Evolutionary conservation across 2,888 invertebrate genomes (phyloP).

Genomic region (Vannuccia rotundouncinata): DNA sequence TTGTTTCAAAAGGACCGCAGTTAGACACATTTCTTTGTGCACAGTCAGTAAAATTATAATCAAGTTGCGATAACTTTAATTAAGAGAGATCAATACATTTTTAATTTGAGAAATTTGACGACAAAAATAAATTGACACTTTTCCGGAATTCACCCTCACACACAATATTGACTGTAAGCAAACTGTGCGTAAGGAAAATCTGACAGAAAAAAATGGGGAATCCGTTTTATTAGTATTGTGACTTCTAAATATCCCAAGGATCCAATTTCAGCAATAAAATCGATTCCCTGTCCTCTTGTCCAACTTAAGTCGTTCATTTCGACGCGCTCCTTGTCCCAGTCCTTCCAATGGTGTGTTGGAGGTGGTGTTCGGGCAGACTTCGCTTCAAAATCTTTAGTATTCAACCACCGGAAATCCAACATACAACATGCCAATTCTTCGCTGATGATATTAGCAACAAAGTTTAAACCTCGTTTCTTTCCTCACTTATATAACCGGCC

Average conservation of each 20-base stretch:
- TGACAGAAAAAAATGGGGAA: neutral
- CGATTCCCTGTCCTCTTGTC: conserved; percentile 3
- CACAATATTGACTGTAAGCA: neutral
- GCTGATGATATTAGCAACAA: neutral
- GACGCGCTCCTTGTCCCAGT: neutral
- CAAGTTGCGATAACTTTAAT: too few relatives aligned
- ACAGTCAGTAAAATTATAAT: too few relatives aligned
- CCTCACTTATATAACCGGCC: neutral
- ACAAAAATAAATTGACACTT: neutral
- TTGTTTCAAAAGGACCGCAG: too few relatives aligned
- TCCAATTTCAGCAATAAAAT: conserved; percentile 3
- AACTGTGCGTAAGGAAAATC: neutral
- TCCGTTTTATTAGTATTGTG: neutral
- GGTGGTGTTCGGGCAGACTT: too few relatives aligned
- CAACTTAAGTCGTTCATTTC: neutral
- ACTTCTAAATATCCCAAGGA: neutral
- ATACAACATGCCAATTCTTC: neutral
- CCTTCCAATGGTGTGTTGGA: neutral
- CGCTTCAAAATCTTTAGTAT: neutral
- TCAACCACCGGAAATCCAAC: neutral
- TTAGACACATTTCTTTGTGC: too few relatives aligned
- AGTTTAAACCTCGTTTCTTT: neutral
- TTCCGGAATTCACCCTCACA: too few relatives aligned
- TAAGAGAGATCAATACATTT: too few relatives aligned
- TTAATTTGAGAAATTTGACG: too few relatives aligned